These are phyloP conservation scores for Arbacia lixula DNA, from an alignment of 53 echinoderm and acorn worm species.

Conservation along the genomic window DNA sequence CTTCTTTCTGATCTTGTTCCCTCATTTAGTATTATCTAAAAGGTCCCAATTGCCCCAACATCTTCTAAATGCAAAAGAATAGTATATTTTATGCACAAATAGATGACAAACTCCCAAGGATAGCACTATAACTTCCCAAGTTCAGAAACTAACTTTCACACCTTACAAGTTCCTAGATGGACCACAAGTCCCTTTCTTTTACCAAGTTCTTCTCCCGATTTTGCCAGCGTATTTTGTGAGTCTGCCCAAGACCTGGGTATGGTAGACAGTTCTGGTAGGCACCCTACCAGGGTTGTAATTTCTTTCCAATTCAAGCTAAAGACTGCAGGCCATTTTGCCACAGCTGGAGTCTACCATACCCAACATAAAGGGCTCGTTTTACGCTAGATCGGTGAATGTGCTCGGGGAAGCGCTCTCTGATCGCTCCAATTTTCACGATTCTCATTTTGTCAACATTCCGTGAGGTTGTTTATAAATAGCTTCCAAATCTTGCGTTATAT, in stretches of 20 bases:
- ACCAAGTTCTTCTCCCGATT: background rate
- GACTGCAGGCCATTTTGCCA: constrained; percentile 51
- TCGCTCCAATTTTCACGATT: too few relatives aligned
- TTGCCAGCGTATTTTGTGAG: constrained; percentile 28
- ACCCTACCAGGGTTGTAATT: constrained; percentile 33
- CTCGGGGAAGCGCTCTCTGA: too few relatives aligned
- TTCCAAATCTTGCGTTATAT: too few relatives aligned
- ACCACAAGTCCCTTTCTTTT: background rate
- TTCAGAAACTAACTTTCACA: constrained; percentile 39
- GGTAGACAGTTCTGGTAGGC: constrained; percentile 5
- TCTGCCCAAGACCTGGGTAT: background rate
- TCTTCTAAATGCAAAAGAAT: background rate
- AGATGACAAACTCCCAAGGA: constrained; percentile 12
- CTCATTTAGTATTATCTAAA: background rate
- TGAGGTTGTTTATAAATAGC: too few relatives aligned
- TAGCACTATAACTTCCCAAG: background rate
- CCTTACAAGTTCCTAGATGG: constrained; percentile 15
- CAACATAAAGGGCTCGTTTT: constrained; percentile 41
- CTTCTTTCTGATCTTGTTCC: background rate
- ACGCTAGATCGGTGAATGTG: too few relatives aligned
- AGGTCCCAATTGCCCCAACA: background rate
- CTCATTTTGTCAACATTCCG: too few relatives aligned
- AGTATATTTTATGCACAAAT: too few relatives aligned
- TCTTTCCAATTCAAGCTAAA: constrained; percentile 55
- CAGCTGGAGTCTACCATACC: constrained; percentile 31